Conservation (phyloP, 1,140 invertebrate species). For the Drosophila nigromelanica region DNA sequence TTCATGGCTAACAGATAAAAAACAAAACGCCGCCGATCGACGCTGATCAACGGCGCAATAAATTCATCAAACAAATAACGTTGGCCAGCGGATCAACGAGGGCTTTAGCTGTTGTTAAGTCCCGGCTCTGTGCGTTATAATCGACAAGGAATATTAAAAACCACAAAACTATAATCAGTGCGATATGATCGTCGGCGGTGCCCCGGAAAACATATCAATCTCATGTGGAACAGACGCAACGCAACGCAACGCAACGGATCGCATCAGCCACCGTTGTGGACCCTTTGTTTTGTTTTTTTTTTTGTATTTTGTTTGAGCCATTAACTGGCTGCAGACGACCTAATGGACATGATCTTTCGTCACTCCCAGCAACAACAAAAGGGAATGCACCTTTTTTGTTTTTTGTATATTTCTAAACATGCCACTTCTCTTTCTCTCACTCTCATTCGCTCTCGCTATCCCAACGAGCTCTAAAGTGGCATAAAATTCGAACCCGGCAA, state of each 20-base stretch:
- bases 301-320: slow-evolving; percentile 47
- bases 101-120: slow-evolving; percentile 12
- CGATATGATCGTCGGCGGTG: slow-evolving; percentile 64
- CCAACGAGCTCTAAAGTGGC: neutral
- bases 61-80: slow-evolving; percentile 68
- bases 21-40: slow-evolving; percentile 62
- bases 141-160: slow-evolving; percentile 78
- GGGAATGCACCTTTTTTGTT: slow-evolving; percentile 54
- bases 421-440: neutral
- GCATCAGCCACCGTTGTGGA: slow-evolving; percentile 49
- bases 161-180: slow-evolving; percentile 79
- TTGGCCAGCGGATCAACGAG: neutral
- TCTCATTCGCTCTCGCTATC: neutral
- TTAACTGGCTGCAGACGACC: slow-evolving; percentile 74
- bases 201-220: slow-evolving; percentile 71
- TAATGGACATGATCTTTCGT: slow-evolving; percentile 80
- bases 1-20: slow-evolving; percentile 42
- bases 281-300: slow-evolving; percentile 38
- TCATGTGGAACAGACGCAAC: slow-evolving; percentile 40
- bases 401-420: slow-evolving; percentile 24
- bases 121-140: slow-evolving; percentile 43
- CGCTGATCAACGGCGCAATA: slow-evolving; percentile 68
- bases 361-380: slow-evolving; percentile 65
- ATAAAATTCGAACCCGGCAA: neutral
- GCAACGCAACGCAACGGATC: slow-evolving; percentile 16